Evolutionary conservation across 2,888 invertebrate species (phyloP).

Genomic region (Apomyelois bistriatella): DNA sequence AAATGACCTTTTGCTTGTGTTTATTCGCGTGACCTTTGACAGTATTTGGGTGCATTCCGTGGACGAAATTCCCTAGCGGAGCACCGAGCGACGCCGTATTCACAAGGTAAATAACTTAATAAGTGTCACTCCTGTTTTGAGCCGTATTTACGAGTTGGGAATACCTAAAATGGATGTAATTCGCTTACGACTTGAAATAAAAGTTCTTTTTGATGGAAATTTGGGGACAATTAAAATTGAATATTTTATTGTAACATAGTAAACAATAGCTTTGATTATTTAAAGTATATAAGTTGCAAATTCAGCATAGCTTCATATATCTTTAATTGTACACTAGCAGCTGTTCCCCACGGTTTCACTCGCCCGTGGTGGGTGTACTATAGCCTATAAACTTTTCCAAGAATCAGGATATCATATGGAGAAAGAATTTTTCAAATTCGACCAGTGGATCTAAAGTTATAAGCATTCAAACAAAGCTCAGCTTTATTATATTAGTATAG

Average conservation of each 20-base stretch:
- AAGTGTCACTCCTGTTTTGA: conserved; percentile 39
- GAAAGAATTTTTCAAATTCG: no score
- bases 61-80: conserved; percentile 49
- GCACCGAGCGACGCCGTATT: conserved; percentile 27
- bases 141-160: conserved; percentile 21
- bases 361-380: no score
- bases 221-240: background rate
- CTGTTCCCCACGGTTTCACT: no score
- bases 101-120: conserved; percentile 57
- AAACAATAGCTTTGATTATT: no score
- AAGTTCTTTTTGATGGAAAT: background rate
- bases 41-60: conserved; percentile 55
- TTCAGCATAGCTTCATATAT: no score
- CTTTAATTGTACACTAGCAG: no score
- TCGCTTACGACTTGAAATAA: background rate
- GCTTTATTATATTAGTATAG: no score
- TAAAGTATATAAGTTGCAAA: no score
- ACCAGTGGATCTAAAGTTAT: no score
- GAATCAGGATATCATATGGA: no score
- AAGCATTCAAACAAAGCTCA: no score
- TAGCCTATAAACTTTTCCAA: no score
- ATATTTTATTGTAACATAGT: background rate
- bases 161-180: conserved; percentile 4
- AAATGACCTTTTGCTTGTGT: background rate
- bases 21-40: conserved; percentile 36